These are phyloP conservation scores for Mesorhabditis spiculigera DNA, from an alignment of 2,888 invertebrate genomes.

Conservation along the genomic window DNA sequence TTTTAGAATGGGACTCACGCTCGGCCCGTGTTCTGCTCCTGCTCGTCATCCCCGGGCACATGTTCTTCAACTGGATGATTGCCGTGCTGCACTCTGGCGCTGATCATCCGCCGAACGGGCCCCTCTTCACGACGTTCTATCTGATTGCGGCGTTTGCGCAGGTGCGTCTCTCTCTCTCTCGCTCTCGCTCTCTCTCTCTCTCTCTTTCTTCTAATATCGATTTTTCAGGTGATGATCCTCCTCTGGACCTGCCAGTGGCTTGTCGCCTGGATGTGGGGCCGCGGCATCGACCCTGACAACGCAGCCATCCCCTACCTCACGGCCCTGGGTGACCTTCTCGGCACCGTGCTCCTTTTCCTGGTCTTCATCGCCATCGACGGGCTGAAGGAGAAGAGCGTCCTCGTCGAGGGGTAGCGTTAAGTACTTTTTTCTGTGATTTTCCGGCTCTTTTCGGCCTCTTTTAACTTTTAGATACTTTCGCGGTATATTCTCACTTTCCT, in stretches of 20 bases:
- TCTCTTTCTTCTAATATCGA: neutral
- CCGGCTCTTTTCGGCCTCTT: neutral
- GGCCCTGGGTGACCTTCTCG: conserved; percentile 84
- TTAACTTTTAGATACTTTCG: too few relatives aligned
- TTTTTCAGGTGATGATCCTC: conserved; percentile 45
- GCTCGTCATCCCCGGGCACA: conserved; percentile 84
- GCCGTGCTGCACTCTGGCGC: conserved; percentile 72
- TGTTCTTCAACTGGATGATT: conserved; percentile 84
- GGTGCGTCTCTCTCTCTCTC: conserved; percentile 54
- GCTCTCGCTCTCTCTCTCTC: too few relatives aligned
- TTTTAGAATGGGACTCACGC: conserved; percentile 72
- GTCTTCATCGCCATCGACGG: conserved; percentile 42
- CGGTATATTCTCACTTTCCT: too few relatives aligned
- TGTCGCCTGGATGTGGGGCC: conserved; percentile 49
- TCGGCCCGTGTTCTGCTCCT: conserved; percentile 80
- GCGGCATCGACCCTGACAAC: conserved; percentile 49
- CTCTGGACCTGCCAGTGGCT: conserved; percentile 52
- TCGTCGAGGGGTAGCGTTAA: neutral
- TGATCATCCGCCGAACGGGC: conserved; percentile 71
- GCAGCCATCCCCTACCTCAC: conserved; percentile 54
- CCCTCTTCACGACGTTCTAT: conserved; percentile 77
- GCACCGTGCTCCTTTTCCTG: conserved; percentile 67
- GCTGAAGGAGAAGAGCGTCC: conserved; percentile 17
- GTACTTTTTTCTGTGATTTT: neutral
- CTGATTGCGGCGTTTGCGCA: conserved; percentile 70